phyloP scores from a whole-genome alignment of 2,888 invertebrate genomes.

The Zelleria hepariella region DNA sequence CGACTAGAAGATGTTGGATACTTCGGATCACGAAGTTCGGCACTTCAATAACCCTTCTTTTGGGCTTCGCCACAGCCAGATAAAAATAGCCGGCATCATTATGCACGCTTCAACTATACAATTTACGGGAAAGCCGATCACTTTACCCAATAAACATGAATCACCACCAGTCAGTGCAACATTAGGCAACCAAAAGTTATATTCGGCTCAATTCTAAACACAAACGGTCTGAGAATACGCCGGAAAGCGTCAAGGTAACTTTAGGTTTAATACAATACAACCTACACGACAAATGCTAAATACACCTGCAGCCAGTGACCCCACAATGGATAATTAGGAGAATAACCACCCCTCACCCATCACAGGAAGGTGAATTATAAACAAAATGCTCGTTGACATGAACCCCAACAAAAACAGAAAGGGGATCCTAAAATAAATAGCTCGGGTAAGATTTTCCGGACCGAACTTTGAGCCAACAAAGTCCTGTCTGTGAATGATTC shows the following conservation, averaged over 20 bases:
- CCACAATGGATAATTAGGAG: not conserved
- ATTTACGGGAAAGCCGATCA: not conserved
- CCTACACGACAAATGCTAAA: not conserved
- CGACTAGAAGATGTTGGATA: no score
- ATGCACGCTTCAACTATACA: not conserved
- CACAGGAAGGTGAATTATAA: constrained; percentile 46
- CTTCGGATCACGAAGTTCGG: no score
- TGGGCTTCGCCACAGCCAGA: no score
- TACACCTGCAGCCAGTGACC: not conserved
- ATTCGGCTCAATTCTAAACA: not conserved
- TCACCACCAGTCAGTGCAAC: not conserved
- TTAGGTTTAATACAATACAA: no score
- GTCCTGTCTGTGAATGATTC: not conserved
- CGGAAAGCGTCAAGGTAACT: not conserved
- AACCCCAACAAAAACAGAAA: constrained; percentile 43
- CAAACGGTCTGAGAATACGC: not conserved
- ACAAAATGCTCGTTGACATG: constrained; percentile 49
- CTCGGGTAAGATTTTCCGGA: not conserved
- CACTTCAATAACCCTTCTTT: no score
- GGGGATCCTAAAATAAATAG: not conserved
- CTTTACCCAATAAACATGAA: not conserved
- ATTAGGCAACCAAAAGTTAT: not conserved
- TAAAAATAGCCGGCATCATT: no score
- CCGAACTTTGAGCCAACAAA: not conserved
- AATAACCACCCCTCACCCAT: not conserved